phyloP scores from a whole-genome alignment of 2,888 invertebrate genomes.

The Coecobrya sp. region DNA sequence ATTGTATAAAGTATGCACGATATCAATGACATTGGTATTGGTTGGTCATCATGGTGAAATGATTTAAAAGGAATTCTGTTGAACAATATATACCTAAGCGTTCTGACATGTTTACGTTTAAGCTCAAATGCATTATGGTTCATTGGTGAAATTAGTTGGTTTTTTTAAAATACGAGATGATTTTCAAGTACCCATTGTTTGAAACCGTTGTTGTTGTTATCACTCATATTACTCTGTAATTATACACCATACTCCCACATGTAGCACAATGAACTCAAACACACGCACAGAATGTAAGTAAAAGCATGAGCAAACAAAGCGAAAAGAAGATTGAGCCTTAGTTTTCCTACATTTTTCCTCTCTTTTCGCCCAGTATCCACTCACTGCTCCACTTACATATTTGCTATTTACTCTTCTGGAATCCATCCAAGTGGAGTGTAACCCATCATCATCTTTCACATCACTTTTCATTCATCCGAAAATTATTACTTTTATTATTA shows the following conservation, averaged over 20 bases:
- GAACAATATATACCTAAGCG: not conserved
- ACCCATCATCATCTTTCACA: constrained; percentile 50
- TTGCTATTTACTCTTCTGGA: constrained; percentile 52
- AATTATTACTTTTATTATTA: constrained; percentile 61
- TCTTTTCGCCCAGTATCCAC: not conserved
- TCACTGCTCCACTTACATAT: constrained; percentile 34
- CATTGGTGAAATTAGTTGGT: too few species aligned
- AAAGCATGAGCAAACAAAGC: constrained; percentile 1
- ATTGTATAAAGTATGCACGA: not conserved
- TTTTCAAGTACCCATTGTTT: constrained; percentile 15
- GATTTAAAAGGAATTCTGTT: not conserved
- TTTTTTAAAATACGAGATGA: not conserved
- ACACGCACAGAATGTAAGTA: not conserved
- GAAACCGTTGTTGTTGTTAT: not conserved
- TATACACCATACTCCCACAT: not conserved
- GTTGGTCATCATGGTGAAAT: not conserved
- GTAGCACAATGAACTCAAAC: not conserved
- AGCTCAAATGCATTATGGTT: not conserved
- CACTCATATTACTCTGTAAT: not conserved
- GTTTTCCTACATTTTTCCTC: not conserved
- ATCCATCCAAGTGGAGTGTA: constrained; percentile 58
- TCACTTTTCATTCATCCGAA: constrained; percentile 62
- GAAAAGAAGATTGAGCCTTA: not conserved
- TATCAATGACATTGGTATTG: not conserved
- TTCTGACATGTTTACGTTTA: not conserved